A percentile compares a stretch with the other conserved stretches of the same genome.
Evolutionary conservation across 2,888 invertebrate genomes (phyloP).

Genomic region (Tetranychus piercei): DNA sequence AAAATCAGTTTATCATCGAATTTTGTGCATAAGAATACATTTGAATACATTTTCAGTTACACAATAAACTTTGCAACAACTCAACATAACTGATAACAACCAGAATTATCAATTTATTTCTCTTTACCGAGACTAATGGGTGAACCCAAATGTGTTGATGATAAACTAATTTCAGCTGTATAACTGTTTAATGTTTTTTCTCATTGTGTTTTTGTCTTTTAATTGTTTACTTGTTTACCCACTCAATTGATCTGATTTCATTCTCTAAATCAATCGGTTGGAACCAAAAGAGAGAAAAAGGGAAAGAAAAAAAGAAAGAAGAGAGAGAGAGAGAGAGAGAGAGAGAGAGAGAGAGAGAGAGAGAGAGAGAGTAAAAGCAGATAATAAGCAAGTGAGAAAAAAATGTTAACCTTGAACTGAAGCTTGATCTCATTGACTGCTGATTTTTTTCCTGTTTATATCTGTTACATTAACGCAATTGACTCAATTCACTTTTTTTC

Average conservation of each 20-base stretch:
- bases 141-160: too few relatives aligned
- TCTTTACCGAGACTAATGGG: too few relatives aligned
- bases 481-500: neutral
- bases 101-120: too few relatives aligned
- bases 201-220: too few relatives aligned
- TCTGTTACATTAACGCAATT: neutral
- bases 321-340: neutral
- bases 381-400: neutral
- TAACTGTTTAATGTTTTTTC: too few relatives aligned
- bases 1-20: neutral
- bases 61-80: neutral
- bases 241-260: too few relatives aligned
- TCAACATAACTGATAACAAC: too few relatives aligned
- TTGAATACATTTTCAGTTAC: neutral
- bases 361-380: neutral
- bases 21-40: neutral
- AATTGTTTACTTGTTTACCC: too few relatives aligned
- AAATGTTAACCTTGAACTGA: conserved; percentile 1
- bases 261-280: too few relatives aligned
- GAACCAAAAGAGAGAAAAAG: too few relatives aligned
- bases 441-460: neutral
- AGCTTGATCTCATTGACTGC: neutral
- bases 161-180: too few relatives aligned
- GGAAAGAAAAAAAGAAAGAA: too few relatives aligned
- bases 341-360: neutral